Conservation (phyloP, 2,888 invertebrate species). For the Ochlodes sylvanus region DNA sequence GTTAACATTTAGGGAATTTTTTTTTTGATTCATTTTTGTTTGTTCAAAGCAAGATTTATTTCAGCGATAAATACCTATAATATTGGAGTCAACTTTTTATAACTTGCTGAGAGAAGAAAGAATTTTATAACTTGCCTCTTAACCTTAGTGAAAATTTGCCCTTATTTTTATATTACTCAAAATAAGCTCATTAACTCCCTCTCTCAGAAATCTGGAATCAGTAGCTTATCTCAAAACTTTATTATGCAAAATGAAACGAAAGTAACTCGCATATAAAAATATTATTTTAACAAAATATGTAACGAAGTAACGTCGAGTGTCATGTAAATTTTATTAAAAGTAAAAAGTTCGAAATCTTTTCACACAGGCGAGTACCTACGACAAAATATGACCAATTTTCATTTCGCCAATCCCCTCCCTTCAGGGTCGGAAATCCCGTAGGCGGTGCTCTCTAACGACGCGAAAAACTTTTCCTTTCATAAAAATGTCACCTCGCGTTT, state of each 20-base stretch:
- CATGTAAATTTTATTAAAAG: slow-evolving; percentile 14
- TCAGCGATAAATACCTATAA: too few relatives aligned
- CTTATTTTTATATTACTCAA: too few relatives aligned
- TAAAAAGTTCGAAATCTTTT: slow-evolving; percentile 27
- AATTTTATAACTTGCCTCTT: too few relatives aligned
- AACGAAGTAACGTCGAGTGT: background rate
- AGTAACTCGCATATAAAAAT: too few relatives aligned
- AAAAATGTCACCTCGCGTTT: slow-evolving; percentile 42
- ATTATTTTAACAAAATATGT: background rate
- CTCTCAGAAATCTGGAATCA: too few relatives aligned
- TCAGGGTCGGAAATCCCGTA: slow-evolving; percentile 32
- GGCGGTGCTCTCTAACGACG: slow-evolving; percentile 34
- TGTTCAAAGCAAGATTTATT: too few relatives aligned
- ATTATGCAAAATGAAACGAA: too few relatives aligned
- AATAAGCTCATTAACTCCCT: too few relatives aligned
- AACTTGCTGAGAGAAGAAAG: too few relatives aligned
- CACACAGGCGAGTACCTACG: background rate
- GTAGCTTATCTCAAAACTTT: too few relatives aligned
- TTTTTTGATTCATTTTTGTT: background rate
- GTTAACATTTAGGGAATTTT: background rate
- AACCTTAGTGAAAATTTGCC: too few relatives aligned
- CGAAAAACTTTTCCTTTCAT: slow-evolving; percentile 33
- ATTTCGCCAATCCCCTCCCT: slow-evolving; percentile 31
- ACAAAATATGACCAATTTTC: slow-evolving; percentile 34
- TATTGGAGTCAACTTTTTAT: too few relatives aligned